phyloP scores from a whole-genome alignment of 2,888 invertebrate genomes.

The Coelopa pilipes region DNA sequence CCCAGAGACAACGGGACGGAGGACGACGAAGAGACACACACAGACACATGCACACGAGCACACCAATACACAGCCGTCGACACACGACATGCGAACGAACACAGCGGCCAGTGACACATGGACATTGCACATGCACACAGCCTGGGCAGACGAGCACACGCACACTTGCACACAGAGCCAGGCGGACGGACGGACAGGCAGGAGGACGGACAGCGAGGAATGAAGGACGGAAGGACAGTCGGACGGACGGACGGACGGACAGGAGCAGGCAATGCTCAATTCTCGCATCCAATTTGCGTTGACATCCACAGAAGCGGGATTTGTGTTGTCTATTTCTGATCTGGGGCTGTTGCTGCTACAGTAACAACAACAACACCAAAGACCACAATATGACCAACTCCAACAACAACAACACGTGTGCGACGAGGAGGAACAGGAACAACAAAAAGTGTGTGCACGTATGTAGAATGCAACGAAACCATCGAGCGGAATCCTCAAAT shows the following conservation, averaged over 20 bases:
- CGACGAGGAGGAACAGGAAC: background rate
- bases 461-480: background rate
- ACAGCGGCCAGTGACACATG: no score
- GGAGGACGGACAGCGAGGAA: background rate
- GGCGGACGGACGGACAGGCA: no score
- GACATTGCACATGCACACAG: no score
- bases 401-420: conserved; percentile 18
- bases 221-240: background rate
- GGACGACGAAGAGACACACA: background rate
- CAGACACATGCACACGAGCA: background rate
- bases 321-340: conserved; percentile 6
- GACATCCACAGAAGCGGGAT: conserved; percentile 30
- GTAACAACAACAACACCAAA: background rate
- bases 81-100: no score
- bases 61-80: background rate
- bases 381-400: background rate
- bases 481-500: background rate
- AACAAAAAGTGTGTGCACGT: no score
- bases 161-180: background rate
- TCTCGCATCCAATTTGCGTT: conserved; percentile 33
- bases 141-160: background rate
- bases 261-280: conserved; percentile 19
- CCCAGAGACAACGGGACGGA: no score
- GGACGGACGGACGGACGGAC: background rate
- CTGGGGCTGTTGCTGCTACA: no score